phyloP scores from a whole-genome alignment of 2,888 invertebrate species.

The Tachina fera region DNA sequence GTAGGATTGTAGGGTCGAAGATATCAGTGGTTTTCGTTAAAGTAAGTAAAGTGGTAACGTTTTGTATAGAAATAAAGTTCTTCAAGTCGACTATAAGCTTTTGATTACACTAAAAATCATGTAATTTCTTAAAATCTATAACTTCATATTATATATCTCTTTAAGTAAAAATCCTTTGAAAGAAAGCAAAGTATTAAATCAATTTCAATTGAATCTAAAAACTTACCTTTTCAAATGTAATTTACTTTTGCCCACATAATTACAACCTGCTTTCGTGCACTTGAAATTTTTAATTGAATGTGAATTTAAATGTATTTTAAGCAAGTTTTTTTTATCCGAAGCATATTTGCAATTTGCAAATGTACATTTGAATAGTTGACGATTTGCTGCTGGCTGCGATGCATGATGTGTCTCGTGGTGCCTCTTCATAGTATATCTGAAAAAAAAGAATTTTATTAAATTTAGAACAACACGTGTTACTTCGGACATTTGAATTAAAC shows the following conservation, averaged over 20 bases:
- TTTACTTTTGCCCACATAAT: conserved; percentile 84
- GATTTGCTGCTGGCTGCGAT: conserved; percentile 72
- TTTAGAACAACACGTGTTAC: conserved; percentile 52
- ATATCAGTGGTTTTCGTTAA: no score
- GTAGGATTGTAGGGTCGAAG: no score
- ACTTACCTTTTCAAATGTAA: conserved; percentile 80
- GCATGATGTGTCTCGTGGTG: conserved; percentile 85
- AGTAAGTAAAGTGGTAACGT: no score
- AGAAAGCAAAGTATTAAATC: background rate
- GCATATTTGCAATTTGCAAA: conserved; percentile 85
- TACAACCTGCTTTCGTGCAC: conserved; percentile 83
- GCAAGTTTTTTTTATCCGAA: conserved; percentile 84
- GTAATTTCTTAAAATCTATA: no score
- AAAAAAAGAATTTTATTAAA: conserved; percentile 36
- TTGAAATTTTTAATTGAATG: conserved; percentile 84
- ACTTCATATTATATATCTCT: background rate
- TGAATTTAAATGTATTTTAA: conserved; percentile 84
- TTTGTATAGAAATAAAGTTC: no score
- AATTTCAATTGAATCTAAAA: background rate
- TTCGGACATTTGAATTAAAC: conserved; percentile 9
- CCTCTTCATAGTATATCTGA: conserved; percentile 67
- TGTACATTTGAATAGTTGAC: conserved; percentile 83
- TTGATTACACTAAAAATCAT: no score
- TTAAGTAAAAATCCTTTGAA: background rate
- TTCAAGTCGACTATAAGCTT: no score